Percentiles rank a stretch among this genome's conserved stretches.
Evolutionary conservation across 2,888 invertebrate species (phyloP).

Genomic region (Oscheius sp.): DNA sequence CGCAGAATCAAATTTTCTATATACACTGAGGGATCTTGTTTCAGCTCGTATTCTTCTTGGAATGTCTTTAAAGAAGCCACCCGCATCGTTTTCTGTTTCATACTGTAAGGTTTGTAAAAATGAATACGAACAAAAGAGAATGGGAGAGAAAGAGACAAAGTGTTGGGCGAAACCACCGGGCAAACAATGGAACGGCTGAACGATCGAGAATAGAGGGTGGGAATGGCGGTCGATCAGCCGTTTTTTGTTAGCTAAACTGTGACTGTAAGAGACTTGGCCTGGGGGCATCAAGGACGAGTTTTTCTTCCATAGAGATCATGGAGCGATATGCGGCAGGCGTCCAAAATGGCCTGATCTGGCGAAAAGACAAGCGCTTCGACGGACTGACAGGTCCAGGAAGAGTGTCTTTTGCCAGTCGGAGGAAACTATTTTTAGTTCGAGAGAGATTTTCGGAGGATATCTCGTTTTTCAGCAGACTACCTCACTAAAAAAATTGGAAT

Average conservation of each 20-base stretch:
- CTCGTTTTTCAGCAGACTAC: too few relatives aligned
- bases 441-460: too few relatives aligned
- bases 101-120: background rate
- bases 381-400: too few relatives aligned
- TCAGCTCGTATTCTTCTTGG: conserved; percentile 32
- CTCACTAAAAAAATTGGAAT: too few relatives aligned
- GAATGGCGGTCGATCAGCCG: background rate
- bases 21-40: conserved; percentile 38
- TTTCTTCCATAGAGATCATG: too few relatives aligned
- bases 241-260: background rate
- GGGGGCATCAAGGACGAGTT: too few relatives aligned
- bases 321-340: too few relatives aligned
- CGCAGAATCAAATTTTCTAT: conserved; percentile 45
- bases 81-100: conserved; percentile 17
- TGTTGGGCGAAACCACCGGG: background rate
- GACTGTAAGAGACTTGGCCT: background rate
- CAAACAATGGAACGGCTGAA: conserved; percentile 7
- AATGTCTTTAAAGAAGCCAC: conserved; percentile 30
- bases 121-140: conserved; percentile 2
- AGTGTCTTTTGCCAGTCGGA: too few relatives aligned
- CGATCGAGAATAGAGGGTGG: conserved; percentile 2
- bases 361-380: too few relatives aligned
- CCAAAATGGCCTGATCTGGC: too few relatives aligned
- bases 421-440: too few relatives aligned
- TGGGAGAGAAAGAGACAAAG: conserved; percentile 15